A percentile compares a stretch with the other conserved stretches of the same genome.
Evolutionary conservation across 2,797 vertebrate species (phyloP).

Genomic region (Bufotes viridis): DNA sequence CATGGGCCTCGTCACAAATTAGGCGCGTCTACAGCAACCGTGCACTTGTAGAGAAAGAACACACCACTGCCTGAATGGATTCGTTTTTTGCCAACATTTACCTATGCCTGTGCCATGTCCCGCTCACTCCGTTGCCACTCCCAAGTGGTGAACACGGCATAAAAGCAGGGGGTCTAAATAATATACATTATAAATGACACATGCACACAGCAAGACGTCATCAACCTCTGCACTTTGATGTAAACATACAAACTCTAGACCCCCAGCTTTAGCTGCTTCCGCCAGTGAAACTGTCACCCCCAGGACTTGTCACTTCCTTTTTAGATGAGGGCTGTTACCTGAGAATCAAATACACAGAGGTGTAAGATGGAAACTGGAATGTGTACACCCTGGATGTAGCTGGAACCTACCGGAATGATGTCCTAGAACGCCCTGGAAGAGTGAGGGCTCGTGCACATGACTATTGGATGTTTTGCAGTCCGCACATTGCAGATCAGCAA

Average conservation of each 20-base stretch:
- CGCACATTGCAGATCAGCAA: too few relatives aligned
- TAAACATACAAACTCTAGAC: background rate
- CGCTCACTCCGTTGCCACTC: too few relatives aligned
- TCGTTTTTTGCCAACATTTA: too few relatives aligned
- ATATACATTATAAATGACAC: background rate
- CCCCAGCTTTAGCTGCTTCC: background rate
- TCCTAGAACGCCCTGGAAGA: background rate
- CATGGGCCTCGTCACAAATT: too few relatives aligned
- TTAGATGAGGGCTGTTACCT: conserved; percentile 41
- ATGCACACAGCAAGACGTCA: background rate
- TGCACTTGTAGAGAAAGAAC: too few relatives aligned
- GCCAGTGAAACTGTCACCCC: conserved; percentile 43
- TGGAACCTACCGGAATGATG: conserved; percentile 7
- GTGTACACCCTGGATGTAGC: background rate
- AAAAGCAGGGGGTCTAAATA: background rate
- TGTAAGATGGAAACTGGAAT: background rate
- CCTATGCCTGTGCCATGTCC: too few relatives aligned
- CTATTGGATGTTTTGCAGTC: too few relatives aligned
- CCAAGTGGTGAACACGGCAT: too few relatives aligned
- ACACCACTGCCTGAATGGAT: too few relatives aligned
- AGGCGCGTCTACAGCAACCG: too few relatives aligned
- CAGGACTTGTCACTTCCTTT: conserved; percentile 45
- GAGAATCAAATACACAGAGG: conserved; percentile 33
- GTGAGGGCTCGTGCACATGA: too few relatives aligned
- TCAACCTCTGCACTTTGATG: background rate